Conservation (phyloP, 2,888 invertebrate genomes). For the Saturnia japonica region DNA sequence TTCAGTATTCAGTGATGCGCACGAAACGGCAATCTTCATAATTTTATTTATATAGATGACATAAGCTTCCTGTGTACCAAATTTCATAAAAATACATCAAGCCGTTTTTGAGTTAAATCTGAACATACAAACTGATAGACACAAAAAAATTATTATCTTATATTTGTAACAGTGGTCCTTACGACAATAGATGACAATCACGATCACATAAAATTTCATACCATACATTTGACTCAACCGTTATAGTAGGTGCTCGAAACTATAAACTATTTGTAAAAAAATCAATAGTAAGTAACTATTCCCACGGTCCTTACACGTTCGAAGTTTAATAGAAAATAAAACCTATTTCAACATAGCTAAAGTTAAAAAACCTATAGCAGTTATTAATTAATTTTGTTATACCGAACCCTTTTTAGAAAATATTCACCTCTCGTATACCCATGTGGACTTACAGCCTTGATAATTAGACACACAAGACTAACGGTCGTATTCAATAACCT, state of each 20-base stretch:
- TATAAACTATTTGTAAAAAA: conserved; percentile 1
- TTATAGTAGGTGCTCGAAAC: background rate
- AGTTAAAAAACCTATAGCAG: background rate
- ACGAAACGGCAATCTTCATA: too few species aligned
- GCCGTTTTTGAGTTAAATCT: too few species aligned
- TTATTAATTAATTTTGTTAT: background rate
- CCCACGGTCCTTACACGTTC: conserved; percentile 10
- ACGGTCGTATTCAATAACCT: too few species aligned
- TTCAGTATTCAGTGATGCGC: too few species aligned
- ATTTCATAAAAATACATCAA: too few species aligned
- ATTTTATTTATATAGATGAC: too few species aligned
- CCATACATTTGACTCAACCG: background rate
- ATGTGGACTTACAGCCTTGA: background rate
- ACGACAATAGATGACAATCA: too few species aligned
- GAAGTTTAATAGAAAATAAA: background rate
- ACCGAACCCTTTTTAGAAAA: conserved; percentile 9
- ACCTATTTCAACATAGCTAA: background rate
- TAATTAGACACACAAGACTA: background rate
- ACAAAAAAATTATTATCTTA: too few species aligned
- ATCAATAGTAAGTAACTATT: conserved; percentile 17
- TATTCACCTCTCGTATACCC: background rate
- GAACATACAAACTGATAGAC: too few species aligned
- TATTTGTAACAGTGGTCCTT: too few species aligned
- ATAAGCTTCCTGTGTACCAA: too few species aligned
- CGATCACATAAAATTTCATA: background rate